Base-by-base conservation (phyloP, 2,797 vertebrate genomes). In the Hydrophis major region DNA sequence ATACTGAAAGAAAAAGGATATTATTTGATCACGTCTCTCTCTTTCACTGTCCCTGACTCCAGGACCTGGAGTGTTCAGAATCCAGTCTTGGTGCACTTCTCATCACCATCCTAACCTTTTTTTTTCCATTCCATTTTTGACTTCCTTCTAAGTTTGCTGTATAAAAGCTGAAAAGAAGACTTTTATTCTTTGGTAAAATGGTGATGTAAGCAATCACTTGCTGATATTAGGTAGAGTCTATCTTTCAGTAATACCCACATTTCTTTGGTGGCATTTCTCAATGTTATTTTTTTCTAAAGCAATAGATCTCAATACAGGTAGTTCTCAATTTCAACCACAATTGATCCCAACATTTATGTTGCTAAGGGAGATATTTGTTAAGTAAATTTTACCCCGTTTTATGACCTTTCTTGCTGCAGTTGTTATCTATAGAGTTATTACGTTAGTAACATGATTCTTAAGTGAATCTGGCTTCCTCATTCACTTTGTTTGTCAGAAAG, bases 181-280 rank as follows among this genome's bases (percentile, higher is more conserved):
- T 93, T 95, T 96, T 96, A 94, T 91, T 57, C 96, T 91, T 92
- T 47, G 95, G 97, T 96, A 95, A 86, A 91, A 83, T 95, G 94
- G 96, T 92, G 94, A 94, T 95, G 92, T 91, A 88, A 95, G 94
- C 95, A 97, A 97, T 96, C 93, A 96, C 95, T 97, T 95, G 93
- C 86, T 96, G 94, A 96, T 97, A 96, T 96, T 97, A 97, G 92
- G 92, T 88, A 97, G 97, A 97, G 95, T 95, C 96, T 96, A 92
- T 93, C 96, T 97, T 97, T 96, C 87, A 91, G 96, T 96, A 90
- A 96, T 92, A 92, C 93, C 95, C 94, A 94, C 96, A 96, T 96
- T 97, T 97, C 93, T 90, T 93, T 92, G 95, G 95, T 93, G 93
- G 89, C 95, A 91, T 95, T 96, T 96, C 93, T 96, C 94, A 94